These are phyloP conservation scores for Polietes domitor DNA, from an alignment of 2,888 invertebrate genomes.

Conservation along the genomic window DNA sequence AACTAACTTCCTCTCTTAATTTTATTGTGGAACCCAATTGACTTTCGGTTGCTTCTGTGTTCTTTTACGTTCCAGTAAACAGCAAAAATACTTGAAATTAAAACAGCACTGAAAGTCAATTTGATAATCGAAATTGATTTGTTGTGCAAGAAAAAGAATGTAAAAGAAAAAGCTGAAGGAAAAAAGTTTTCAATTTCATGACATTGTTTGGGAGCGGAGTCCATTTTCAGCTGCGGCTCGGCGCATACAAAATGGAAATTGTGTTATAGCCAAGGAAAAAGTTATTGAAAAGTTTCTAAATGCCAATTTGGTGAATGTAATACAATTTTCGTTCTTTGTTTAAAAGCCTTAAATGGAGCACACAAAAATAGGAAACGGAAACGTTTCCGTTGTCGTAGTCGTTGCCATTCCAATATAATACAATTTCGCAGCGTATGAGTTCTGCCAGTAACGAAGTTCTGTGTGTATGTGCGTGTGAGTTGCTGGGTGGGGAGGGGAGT, in stretches of 20 bases:
- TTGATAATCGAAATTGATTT: constrained; percentile 23
- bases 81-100: not conserved
- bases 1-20: not conserved
- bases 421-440: constrained; percentile 11
- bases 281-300: constrained; percentile 20
- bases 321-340: constrained; percentile 14
- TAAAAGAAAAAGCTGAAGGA: not conserved
- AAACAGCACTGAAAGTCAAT: constrained; percentile 19
- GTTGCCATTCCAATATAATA: constrained; percentile 11
- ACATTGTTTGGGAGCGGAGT: constrained; percentile 5
- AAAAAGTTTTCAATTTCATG: constrained; percentile 23
- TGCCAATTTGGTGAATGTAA: constrained; percentile 27
- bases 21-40: not conserved
- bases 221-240: not conserved
- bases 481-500: not conserved
- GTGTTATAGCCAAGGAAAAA: not conserved
- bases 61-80: not conserved
- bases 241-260: constrained; percentile 4
- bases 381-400: constrained; percentile 7
- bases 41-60: not conserved
- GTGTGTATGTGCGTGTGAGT: not conserved
- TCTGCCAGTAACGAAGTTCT: not conserved
- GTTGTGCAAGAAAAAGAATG: constrained; percentile 1
- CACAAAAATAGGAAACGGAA: constrained; percentile 22
- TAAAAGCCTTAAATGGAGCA: constrained; percentile 22